Base-by-base conservation (phyloP, 2,888 invertebrate genomes). In the Cecidostiba fungosa region DNA sequence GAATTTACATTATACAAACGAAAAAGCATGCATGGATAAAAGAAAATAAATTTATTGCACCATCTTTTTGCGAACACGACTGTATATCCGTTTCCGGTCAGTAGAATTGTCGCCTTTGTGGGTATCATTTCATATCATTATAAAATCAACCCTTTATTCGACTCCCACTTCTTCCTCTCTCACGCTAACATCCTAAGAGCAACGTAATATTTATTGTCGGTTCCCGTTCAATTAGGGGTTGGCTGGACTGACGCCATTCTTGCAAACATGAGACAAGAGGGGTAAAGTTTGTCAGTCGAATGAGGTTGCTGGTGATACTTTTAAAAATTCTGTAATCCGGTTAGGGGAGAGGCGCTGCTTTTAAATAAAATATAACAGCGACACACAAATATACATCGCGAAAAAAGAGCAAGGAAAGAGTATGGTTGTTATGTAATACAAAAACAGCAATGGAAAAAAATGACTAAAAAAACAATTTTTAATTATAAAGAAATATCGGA, bases 151-250 rank as follows among this genome's bases (percentile, higher is more conserved):
- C 91, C 91, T 82, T 85, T 43, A 43, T 70, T 32, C 72, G 36
- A 16, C 26, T 14, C 23, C 10, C 12, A 50, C 43, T 59, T 26
- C 43, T 26, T 26, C 36, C 10, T 47, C 36, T 19, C 89, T 23
- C 39, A 36, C 16, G 14, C n/a, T 36, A 73, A 50, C n/a, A 5
- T 36, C n/a, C 88, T 88, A 87, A 90, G 90, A 90, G 90, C 91
- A 91, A 90, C 91, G 89, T 92, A 92, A 93, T 92, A 93, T 93
- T 93, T 93, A 93, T 93, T 92, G 92, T 92, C 89, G 87, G 91
- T 91, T 92, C 92, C 93, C 93, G 93, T 92, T 93, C 93, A 93
- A 93, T 93, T 93, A 93, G 92, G 92, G 92, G 91, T 90, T 91
- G 90, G 76, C 90, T 89, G 69, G 90, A 89, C 88, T 89, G 89